Conservation (phyloP, 1,140 invertebrate genomes). For the Teleogryllus occipitalis region DNA sequence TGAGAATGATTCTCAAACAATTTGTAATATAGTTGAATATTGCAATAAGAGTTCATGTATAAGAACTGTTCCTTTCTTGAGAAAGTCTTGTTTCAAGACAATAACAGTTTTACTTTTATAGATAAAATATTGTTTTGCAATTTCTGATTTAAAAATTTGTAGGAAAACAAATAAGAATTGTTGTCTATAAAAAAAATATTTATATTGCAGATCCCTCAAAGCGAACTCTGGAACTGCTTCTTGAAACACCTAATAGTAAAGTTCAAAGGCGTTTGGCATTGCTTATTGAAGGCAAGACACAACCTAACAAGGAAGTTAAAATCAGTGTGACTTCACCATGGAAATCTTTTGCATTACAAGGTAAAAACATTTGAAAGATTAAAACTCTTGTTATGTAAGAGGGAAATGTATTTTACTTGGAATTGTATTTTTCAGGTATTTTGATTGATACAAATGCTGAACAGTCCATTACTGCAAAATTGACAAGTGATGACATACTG, state of each 20-base stretch:
- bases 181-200: neutral
- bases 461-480: constrained; percentile 42
- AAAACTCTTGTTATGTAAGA: no score
- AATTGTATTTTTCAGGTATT: constrained; percentile 24
- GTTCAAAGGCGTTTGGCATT: constrained; percentile 49
- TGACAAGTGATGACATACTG: constrained; percentile 46
- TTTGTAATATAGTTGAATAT: no score
- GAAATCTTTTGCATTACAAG: constrained; percentile 45
- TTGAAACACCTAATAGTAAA: constrained; percentile 55
- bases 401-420: neutral
- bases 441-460: constrained; percentile 47
- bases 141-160: no score
- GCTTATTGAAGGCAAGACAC: constrained; percentile 37
- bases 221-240: constrained; percentile 47
- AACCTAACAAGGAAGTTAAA: constrained; percentile 44
- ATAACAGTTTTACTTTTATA: no score
- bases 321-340: constrained; percentile 48
- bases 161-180: neutral
- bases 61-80: no score
- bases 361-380: constrained; percentile 23
- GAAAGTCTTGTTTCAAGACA: no score
- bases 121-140: no score
- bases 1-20: no score
- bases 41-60: no score
- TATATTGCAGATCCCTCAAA: constrained; percentile 29